Base-by-base conservation (phyloP, 2,888 invertebrate species). In the Anthophora plumipes region DNA sequence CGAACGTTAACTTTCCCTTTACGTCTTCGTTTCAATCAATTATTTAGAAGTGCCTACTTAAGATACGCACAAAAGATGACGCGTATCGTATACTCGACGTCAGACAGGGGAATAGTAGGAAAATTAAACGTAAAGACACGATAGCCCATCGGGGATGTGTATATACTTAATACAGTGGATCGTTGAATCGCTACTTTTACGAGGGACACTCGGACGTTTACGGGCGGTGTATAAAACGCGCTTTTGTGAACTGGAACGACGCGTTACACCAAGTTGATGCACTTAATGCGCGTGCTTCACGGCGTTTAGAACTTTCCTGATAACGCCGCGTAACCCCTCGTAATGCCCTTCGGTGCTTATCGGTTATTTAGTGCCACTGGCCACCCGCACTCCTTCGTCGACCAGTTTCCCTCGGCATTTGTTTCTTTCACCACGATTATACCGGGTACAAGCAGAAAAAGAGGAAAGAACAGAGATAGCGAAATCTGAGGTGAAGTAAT, bases 181-280 rank as follows among this genome's bases (percentile, higher is more conserved):
- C 50, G 61, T 67, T 63, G 66, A 43, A 60, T 77, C 69, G 55
- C 50, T 46, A 54, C 72, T 75, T 83, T 83, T 83, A 82, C 82
- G 78, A 76, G 64, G 52, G 31, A 61, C 75, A 70, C 75, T 72
- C 69, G 72, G 64, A 70, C 63, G 68, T 82, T 83, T 83, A 83
- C 54, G 68, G 69, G 14, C 61, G 46, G 22, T 22, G 69, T 54
- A 69, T 83, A 83, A 83, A 78, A 57, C 69, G 39, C 41, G 78
- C 83, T 71, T 78, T 82, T 72, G 81, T 71, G 60, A 77, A 81
- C 68, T 72, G 54, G 59, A 77, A 69, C 76, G 76, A 60, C 52
- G 70, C 69, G 81, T 81, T 82, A 81, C 82, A 70, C 68, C 52
- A 50, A 80, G 61, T 81, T 82, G 82, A 76, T 70, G 81, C 71